Conservation (phyloP, 2,888 invertebrate genomes). For the Cephus nigrinus region DNA sequence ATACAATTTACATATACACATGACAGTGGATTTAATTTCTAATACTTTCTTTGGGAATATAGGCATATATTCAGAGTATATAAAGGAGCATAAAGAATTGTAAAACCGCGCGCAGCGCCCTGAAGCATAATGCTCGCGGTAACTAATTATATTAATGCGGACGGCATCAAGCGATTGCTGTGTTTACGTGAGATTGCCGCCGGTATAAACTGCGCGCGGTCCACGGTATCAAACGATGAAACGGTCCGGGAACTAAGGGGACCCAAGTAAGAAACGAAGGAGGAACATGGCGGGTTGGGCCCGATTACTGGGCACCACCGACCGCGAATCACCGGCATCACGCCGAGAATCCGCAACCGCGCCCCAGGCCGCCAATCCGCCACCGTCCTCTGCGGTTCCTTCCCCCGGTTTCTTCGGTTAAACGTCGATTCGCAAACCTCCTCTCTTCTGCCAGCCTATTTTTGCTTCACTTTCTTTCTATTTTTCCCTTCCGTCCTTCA, state of each 20-base stretch:
- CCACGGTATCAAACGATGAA: conserved; percentile 48
- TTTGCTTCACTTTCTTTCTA: conserved; percentile 26
- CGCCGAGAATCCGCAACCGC: conserved; percentile 63
- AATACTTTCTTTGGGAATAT: conserved; percentile 23
- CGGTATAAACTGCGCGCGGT: conserved; percentile 34
- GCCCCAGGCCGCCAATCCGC: conserved; percentile 66
- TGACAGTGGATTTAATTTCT: conserved; percentile 1
- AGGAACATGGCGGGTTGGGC: conserved; percentile 56
- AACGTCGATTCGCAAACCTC: background rate
- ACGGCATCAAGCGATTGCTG: conserved; percentile 63
- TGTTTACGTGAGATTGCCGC: conserved; percentile 62
- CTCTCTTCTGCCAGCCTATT: background rate
- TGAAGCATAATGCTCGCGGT: conserved; percentile 49
- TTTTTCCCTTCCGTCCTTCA: conserved; percentile 21
- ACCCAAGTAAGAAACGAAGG: conserved; percentile 35
- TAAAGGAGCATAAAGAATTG: background rate
- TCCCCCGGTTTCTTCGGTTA: background rate
- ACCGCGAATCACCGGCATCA: conserved; percentile 66
- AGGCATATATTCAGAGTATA: background rate
- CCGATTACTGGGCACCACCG: conserved; percentile 64
- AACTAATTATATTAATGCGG: conserved; percentile 67
- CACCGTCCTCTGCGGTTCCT: conserved; percentile 43
- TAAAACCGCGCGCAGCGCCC: conserved; percentile 9
- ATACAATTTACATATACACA: background rate
- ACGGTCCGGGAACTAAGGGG: conserved; percentile 27